Evolutionary conservation across 2,888 invertebrate species (phyloP), one percentile per base, ranked within the genome.

Genomic region (Calameuta idolon): DNA sequence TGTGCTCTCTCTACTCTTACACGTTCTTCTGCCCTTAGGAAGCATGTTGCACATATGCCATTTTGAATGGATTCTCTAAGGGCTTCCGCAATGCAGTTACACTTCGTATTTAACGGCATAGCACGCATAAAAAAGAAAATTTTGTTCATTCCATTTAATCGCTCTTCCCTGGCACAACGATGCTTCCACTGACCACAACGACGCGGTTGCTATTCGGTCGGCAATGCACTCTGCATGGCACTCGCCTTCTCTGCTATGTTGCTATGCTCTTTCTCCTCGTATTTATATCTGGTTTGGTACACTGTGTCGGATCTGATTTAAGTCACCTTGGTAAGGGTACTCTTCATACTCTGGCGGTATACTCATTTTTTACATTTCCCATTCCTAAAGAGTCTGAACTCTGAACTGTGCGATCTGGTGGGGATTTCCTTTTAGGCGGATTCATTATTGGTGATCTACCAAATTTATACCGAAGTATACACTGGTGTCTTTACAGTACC

Each of bases 181-280:
- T 23, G 55, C 55, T 55, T 23, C 55, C 23, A 55, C 77, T 69
- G 79, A 81, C 85, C 85, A 77, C 82, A 81, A 76, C 80, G 74
- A 81, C 79, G 79, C 82, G 83, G 77, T 80, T 74, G 82, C 82
- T 83, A 84, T 86, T 86, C 81, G 81, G 83, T 81, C 82, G 80
- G 71, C 74, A 80, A 80, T 75, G 55, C 30, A n/a, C 77, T 79
- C 79, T 79, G 80, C 79, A 80, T 69, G 81, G 78, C 78, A 77
- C 78, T 80, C 80, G 80, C 80, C 79, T 80, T 81, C 80, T 79
- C 75, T 76, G 2, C 55, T 55, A 55, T 9, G 55, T 9, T 23
- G 9, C 9, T 55, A 9, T 23, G 23, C 23, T 55, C 55, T 55
- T 55, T 55, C 9, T 2, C 23, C 23, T 23, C 2, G 55, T 55